Evolutionary conservation across 2,113 vertebrate species (phyloP).

Genomic region (Uria lomvia): DNA sequence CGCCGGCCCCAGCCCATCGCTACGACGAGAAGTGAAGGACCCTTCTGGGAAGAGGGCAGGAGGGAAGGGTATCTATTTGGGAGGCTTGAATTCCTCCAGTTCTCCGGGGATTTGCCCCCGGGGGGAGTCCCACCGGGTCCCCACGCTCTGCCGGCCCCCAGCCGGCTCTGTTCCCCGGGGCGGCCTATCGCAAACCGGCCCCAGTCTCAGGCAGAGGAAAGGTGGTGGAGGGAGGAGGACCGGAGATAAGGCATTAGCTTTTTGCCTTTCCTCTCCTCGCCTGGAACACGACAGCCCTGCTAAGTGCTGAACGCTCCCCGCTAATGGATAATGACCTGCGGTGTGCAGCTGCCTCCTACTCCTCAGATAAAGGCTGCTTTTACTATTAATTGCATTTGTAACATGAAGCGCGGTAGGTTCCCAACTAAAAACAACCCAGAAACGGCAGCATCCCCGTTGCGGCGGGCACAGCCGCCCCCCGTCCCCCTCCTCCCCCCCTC

Average conservation of each 20-base stretch:
- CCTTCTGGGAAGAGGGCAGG: neutral
- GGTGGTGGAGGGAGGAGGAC: neutral
- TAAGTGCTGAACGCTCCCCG: conserved; percentile 19
- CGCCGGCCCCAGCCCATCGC: too few relatives aligned
- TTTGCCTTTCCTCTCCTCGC: neutral
- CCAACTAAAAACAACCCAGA: neutral
- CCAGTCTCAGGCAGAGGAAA: neutral
- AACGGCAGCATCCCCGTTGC: neutral
- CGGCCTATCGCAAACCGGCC: neutral
- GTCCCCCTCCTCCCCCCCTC: neutral
- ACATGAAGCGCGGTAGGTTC: conserved; percentile 14
- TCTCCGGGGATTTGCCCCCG: neutral
- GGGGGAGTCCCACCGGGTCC: too few relatives aligned
- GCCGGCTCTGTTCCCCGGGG: neutral
- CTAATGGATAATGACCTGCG: conserved; percentile 57
- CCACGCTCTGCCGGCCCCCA: neutral
- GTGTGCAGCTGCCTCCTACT: conserved; percentile 48
- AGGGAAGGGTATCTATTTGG: neutral
- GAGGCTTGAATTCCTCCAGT: neutral
- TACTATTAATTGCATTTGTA: conserved; percentile 58
- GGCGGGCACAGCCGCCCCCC: neutral
- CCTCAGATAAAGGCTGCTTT: conserved; percentile 43
- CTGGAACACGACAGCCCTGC: neutral
- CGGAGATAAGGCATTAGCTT: neutral
- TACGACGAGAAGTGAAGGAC: neutral